Conservation (phyloP, 1,140 invertebrate genomes). For the Heliconius nattereri region DNA sequence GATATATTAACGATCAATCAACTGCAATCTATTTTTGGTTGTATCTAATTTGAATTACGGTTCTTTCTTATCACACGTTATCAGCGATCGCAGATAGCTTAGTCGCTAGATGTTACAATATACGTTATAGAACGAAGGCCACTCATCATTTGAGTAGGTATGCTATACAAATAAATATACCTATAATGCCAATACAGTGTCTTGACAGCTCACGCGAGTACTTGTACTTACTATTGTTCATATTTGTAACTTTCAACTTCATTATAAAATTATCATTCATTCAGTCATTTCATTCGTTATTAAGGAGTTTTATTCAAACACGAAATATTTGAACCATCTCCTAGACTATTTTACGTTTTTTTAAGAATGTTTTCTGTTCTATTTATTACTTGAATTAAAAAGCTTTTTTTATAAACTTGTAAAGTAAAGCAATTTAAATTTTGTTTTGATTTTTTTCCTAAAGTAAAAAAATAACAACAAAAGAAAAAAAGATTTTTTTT, state of each 20-base stretch:
- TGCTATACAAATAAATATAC: constrained; percentile 6
- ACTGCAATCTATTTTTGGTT: constrained; percentile 22
- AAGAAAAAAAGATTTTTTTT: not conserved
- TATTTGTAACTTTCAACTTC: not conserved
- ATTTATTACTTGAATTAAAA: too few relatives aligned
- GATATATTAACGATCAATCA: constrained; percentile 25
- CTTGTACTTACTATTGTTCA: not conserved
- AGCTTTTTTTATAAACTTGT: too few relatives aligned
- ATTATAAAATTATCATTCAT: not conserved
- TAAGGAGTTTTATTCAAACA: not conserved
- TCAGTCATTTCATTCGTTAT: not conserved
- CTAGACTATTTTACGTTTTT: too few relatives aligned
- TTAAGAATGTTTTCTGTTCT: too few relatives aligned
- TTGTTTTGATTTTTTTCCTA: too few relatives aligned
- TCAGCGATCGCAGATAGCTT: constrained; percentile 27
- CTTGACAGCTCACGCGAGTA: constrained; percentile 16
- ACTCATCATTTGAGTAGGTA: not conserved
- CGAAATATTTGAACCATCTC: too few relatives aligned
- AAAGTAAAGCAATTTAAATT: too few relatives aligned
- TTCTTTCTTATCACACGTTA: constrained; percentile 36
- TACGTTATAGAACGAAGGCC: constrained; percentile 23
- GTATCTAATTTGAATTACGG: constrained; percentile 16
- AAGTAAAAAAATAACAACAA: not conserved
- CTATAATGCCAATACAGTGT: constrained; percentile 15
- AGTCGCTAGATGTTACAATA: constrained; percentile 37